Evolutionary conservation across 1,140 invertebrate genomes (phyloP).

Genomic region (Sinella curviseta): DNA sequence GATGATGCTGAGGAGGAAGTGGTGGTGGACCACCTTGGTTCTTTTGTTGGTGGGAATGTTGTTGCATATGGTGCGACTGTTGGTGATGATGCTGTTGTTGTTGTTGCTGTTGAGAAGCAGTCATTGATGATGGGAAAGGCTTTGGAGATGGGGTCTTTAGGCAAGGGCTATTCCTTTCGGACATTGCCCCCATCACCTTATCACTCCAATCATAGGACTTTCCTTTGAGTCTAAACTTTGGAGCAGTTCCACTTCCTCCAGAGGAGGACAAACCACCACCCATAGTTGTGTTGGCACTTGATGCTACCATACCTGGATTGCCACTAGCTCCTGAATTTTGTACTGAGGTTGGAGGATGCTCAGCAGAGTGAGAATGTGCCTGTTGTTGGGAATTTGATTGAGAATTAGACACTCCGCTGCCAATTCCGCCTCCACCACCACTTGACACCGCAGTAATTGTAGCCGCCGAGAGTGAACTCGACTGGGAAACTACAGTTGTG

Average conservation of each 20-base stretch:
- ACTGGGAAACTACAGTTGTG: slow-evolving; percentile 8
- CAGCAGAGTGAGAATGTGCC: not conserved
- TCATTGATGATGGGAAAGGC: not conserved
- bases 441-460: not conserved
- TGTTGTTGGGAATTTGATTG: not conserved
- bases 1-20: not conserved
- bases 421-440: not conserved
- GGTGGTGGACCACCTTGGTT: not conserved
- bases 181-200: too few relatives aligned
- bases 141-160: slow-evolving; percentile 11
- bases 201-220: slow-evolving; percentile 42
- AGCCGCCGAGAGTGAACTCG: not conserved
- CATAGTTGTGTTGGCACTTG: not conserved
- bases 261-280: slow-evolving; percentile 19
- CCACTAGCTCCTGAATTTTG: slow-evolving; percentile 12
- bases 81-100: not conserved
- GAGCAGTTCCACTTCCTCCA: not conserved
- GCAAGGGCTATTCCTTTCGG: not conserved
- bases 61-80: slow-evolving; percentile 5
- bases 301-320: not conserved
- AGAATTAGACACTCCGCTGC: too few relatives aligned
- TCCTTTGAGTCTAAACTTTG: slow-evolving; percentile 46
- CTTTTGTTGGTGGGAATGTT: slow-evolving; percentile 10
- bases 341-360: not conserved
- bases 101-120: not conserved